Conservation (phyloP, 2,888 invertebrate species). For the Nomada fucata region DNA sequence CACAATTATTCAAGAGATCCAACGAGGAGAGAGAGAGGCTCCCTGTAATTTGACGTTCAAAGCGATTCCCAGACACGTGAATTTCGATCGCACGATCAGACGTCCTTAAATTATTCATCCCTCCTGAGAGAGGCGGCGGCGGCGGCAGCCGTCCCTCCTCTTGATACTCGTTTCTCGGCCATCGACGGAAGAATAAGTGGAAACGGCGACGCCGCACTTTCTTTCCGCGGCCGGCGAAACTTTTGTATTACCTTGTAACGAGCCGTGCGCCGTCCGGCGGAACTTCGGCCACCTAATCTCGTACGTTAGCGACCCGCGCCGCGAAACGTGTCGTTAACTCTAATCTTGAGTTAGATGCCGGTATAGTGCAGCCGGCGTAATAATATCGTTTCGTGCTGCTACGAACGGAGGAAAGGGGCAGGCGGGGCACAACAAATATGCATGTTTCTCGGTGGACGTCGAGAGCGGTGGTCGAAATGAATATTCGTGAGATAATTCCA, state of each 20-base stretch:
- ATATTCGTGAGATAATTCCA: no score
- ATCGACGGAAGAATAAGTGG: slow-evolving; percentile 60
- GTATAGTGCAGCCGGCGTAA: slow-evolving; percentile 31
- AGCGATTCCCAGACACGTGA: slow-evolving; percentile 72
- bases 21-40: slow-evolving; percentile 65
- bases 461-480: no score
- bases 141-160: slow-evolving; percentile 16
- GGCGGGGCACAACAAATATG: no score
- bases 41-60: slow-evolving; percentile 72
- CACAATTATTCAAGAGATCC: slow-evolving; percentile 72
- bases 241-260: slow-evolving; percentile 71
- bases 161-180: slow-evolving; percentile 25
- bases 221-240: slow-evolving; percentile 49
- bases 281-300: slow-evolving; percentile 64
- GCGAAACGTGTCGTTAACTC: slow-evolving; percentile 56
- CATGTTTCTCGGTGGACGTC: no score
- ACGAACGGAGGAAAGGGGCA: no score
- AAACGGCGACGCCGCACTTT: slow-evolving; percentile 48
- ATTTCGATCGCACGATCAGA: slow-evolving; percentile 70
- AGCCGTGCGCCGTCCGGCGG: slow-evolving; percentile 41
- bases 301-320: slow-evolving; percentile 52
- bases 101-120: slow-evolving; percentile 72
- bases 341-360: slow-evolving; percentile 55
- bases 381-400: no score
- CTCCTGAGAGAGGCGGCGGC: slow-evolving; percentile 63